Conservation (phyloP, 2,888 invertebrate genomes). For the Chymomyza amoena region DNA sequence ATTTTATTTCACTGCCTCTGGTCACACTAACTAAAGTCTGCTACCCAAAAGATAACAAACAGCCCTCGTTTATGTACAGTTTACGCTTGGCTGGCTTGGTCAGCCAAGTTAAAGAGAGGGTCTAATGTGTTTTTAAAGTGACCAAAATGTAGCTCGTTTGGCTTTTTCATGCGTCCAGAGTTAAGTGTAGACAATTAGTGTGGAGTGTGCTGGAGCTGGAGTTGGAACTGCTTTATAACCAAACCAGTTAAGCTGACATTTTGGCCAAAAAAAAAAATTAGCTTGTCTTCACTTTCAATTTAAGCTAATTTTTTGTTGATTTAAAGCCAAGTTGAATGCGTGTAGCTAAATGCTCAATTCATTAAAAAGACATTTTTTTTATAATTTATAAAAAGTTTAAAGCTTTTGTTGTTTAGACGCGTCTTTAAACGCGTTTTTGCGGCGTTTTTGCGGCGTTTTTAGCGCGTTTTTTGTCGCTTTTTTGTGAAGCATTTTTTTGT, state of each 20-base stretch:
- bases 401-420: not conserved
- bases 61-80: slow-evolving; percentile 11
- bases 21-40: too few relatives aligned
- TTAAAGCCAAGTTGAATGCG: too few relatives aligned
- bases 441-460: too few relatives aligned
- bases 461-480: too few relatives aligned
- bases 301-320: not conserved
- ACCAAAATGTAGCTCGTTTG: slow-evolving; percentile 59
- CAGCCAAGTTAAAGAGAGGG: not conserved
- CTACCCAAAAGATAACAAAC: not conserved
- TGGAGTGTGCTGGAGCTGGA: slow-evolving; percentile 6
- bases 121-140: slow-evolving; percentile 62
- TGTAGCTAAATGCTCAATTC: not conserved
- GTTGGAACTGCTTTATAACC: too few relatives aligned
- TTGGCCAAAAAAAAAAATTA: not conserved
- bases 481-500: too few relatives aligned
- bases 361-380: not conserved
- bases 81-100: slow-evolving; percentile 53
- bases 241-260: not conserved
- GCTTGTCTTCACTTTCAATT: not conserved
- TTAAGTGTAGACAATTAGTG: slow-evolving; percentile 53
- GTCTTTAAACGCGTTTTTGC: not conserved
- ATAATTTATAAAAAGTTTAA: not conserved
- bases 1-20: too few relatives aligned
- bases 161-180: slow-evolving; percentile 52